phyloP scores from a whole-genome alignment of 2,113 vertebrate species.

The Hyperopisus bebe region DNA sequence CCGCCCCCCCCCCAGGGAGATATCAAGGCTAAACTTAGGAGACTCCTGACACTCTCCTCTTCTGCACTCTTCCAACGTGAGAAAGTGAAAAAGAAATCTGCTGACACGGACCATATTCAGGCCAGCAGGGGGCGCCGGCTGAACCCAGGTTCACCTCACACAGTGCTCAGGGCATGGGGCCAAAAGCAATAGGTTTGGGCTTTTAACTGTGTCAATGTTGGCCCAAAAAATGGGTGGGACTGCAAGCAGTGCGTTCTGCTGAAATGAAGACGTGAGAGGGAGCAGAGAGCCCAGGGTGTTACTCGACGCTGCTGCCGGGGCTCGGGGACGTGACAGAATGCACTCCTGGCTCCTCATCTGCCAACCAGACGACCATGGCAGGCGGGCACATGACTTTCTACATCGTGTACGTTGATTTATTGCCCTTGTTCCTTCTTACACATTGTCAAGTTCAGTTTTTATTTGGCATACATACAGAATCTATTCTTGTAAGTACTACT shows the following conservation, averaged over 20 bases:
- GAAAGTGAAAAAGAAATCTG: slow-evolving; percentile 4
- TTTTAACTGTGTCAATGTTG: neutral
- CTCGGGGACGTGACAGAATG: neutral
- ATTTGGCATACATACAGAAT: neutral
- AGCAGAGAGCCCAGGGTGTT: neutral
- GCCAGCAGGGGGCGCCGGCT: neutral
- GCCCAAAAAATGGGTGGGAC: neutral
- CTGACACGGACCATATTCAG: neutral
- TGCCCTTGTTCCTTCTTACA: neutral
- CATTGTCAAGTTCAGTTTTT: neutral
- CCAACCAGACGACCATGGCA: neutral
- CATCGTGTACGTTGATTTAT: neutral
- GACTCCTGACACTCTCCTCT: neutral
- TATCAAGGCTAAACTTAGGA: neutral
- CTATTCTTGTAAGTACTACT: neutral
- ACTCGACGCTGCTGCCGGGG: neutral
- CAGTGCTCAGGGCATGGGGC: neutral
- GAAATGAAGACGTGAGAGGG: neutral
- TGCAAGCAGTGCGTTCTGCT: neutral
- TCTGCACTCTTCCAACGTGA: neutral
- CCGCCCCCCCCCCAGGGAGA: neutral
- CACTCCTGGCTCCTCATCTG: neutral
- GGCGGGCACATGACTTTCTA: neutral
- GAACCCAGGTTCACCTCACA: neutral
- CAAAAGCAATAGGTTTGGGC: neutral